A percentile compares a stretch with the other conserved stretches of the same genome.
Evolutionary conservation across 2,113 vertebrate genomes (phyloP).

Genomic region (Mus musculus): DNA sequence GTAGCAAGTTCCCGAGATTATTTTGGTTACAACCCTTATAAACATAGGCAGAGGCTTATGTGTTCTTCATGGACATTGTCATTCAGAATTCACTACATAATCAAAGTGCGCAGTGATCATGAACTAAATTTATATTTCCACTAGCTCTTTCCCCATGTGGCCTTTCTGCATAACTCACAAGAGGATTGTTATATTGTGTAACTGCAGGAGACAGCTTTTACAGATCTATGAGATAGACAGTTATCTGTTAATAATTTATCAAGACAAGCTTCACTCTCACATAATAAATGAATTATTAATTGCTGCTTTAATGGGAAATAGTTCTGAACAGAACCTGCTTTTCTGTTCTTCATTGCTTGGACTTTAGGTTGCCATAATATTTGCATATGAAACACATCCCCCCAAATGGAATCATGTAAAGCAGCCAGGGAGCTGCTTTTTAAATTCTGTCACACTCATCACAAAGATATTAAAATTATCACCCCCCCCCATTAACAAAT

Average conservation of each 20-base stretch:
- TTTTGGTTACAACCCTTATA: background rate
- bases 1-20: background rate
- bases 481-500: constrained; percentile 5
- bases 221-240: constrained; percentile 57
- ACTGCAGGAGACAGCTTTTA: constrained; percentile 62
- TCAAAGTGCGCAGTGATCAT: constrained; percentile 41
- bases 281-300: constrained; percentile 82
- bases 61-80: constrained; percentile 43
- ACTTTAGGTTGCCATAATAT: constrained; percentile 76
- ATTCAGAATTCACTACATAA: constrained; percentile 65
- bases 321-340: constrained; percentile 38
- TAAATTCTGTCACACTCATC: constrained; percentile 17
- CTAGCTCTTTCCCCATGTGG: background rate
- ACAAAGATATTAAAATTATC: constrained; percentile 63
- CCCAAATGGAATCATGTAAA: constrained; percentile 59
- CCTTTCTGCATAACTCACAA: constrained; percentile 48
- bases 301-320: constrained; percentile 54
- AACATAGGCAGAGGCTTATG: background rate
- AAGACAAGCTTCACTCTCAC: constrained; percentile 66
- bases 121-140: background rate
- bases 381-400: constrained; percentile 60
- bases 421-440: constrained; percentile 21
- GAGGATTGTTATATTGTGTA: constrained; percentile 30
- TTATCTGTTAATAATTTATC: constrained; percentile 76
- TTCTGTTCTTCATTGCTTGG: constrained; percentile 43